Evolutionary conservation across 2,797 vertebrate species (phyloP), one percentile per base, ranked within the genome.

Genomic region (Lateolabrax maculatus): DNA sequence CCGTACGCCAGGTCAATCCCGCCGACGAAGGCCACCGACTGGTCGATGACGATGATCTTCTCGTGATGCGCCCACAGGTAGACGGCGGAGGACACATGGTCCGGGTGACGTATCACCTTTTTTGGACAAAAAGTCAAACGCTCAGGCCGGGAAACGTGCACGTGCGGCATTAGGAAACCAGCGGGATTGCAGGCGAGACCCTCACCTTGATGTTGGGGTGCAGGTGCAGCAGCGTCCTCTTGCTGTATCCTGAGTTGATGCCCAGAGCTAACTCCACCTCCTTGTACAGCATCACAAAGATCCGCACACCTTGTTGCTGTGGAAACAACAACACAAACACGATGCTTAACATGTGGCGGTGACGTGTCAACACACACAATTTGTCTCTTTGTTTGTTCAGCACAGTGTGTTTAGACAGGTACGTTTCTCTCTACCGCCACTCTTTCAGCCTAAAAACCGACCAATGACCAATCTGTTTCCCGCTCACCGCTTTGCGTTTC

Each of bases 11-110:
- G 89, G 92, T 99, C 98, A 0, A 99, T 99, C 62, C 98, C 98
- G 0, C 98, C 98, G 60, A 99, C 96, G 1, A 99, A 99, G 0
- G 97, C 98, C 86, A 99, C 94, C 0, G 97, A 98, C 69, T 99
- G 98, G 94, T 99, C 98, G 0, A 99, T 84, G 0, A 99, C 89
- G n/a, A 99, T 92, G 0, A 98, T 95, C 88, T 99, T 99, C 94
- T 99, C 98, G 0, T 99, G 98, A 72, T 99, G 98, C 10, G 98
- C 98, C 98, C 98, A 99, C 62, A 99, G 94, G 79, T 99, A 99
- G 21, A 99, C 97, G 0, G 95, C 90, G 5, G 98, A 99, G 0
- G 98, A 98, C 66, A 99, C 97, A 0, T 99, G 98, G 90, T 99
- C 97, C 0, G 98, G 98, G 80, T 99, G 97, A 31, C 98, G 96